Conservation (phyloP, 2,888 invertebrate species). For the Steinernema carpocapsae region DNA sequence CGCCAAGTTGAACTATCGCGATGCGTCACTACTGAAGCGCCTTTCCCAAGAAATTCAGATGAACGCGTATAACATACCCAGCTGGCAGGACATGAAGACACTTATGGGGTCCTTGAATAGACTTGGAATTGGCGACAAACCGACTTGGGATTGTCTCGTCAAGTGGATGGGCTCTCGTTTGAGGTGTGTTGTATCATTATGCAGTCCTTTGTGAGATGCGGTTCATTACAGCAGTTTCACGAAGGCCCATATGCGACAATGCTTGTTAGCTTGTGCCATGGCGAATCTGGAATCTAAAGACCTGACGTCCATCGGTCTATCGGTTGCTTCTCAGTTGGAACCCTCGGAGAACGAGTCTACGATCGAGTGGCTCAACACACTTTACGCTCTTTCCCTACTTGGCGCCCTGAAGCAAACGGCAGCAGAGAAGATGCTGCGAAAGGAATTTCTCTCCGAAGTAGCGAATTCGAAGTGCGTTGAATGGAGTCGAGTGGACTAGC, state of each 20-base stretch:
- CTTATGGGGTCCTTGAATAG: not conserved
- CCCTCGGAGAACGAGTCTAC: not conserved
- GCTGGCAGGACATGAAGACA: not conserved
- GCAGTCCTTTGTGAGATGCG: not conserved
- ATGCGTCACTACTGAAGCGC: not conserved
- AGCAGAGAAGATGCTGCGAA: not conserved
- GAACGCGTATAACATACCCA: not conserved
- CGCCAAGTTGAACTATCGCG: not conserved
- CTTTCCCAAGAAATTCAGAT: constrained; percentile 2
- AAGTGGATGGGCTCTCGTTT: not conserved
- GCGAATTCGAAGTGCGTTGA: not conserved
- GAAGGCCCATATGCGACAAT: not conserved
- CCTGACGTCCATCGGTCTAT: not conserved
- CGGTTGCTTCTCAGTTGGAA: not conserved
- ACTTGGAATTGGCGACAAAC: not conserved
- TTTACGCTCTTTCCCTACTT: not conserved
- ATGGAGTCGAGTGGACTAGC: not conserved
- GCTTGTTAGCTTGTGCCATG: not conserved
- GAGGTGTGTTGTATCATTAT: not conserved
- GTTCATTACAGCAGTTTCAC: not conserved
- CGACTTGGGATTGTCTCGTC: not conserved
- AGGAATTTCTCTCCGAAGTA: not conserved
- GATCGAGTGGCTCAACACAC: not conserved
- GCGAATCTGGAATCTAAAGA: not conserved
- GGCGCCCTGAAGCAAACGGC: not conserved